Base-by-base conservation (phyloP, 1,140 invertebrate species). In the Drosophila suzukii region DNA sequence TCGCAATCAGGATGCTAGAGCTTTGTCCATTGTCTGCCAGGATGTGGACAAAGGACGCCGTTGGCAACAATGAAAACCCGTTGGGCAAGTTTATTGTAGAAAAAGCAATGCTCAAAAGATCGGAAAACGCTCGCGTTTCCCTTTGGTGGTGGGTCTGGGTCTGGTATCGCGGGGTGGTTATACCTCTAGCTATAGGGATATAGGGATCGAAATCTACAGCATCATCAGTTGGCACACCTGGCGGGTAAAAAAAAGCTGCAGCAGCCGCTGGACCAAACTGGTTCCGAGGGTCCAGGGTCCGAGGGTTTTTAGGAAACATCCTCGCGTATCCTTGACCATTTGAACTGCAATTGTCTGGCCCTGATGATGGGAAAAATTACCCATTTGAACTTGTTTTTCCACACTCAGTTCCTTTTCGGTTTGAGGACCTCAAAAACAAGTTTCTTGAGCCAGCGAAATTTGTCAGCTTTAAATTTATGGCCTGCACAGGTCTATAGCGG, bases 251-350 rank as follows among this genome's bases (percentile, higher is more conserved):
- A 50, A 51, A 88, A 34, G 32, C 32, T 10, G 63, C 78, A 68
- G 85, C 62, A 73, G 81, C 82, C 55, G 60, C 75, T 89, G 89
- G 89, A 86, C 81, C 90, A 43, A 90, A 90, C 62, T 61, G 39
- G 60, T 75, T 65, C 51, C 10, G 36, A 32, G 34, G 55, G 63
- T 61, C 10, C 44, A 32, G 34, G 50, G 63, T 61, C 59, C 66
- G 44, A 54, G 80, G 65, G 71, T 49, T 61, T 38, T 24, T 61
- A 30, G 34, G 20, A 47, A 49, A 53, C 58, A 61, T 78, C 51
- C 76, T 72, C 44, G 66, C 57, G 47, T 77, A 91, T 90, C 90
- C 90, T 91, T 91, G 90, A 91, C 90, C 90, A 88, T 84, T 88
- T 91, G 90, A 91, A 81, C 90, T 79, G 76, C 72, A 90, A 71